These are phyloP conservation scores for Eulemur rufifrons DNA, from an alignment of 2,113 vertebrate genomes.

Conservation along the genomic window DNA sequence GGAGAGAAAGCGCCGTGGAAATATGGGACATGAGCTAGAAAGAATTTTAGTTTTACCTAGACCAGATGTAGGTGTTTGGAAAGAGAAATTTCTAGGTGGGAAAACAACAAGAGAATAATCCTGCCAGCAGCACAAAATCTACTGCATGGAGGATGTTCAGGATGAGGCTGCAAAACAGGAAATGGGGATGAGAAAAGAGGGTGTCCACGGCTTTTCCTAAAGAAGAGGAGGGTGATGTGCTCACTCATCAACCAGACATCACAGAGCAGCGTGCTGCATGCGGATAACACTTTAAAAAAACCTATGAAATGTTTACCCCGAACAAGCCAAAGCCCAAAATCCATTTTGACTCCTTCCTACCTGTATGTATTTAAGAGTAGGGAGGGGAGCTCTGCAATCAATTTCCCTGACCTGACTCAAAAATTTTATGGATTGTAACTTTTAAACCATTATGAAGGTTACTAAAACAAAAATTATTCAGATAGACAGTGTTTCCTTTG, in stretches of 20 bases:
- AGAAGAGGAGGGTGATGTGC: neutral
- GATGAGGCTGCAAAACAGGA: neutral
- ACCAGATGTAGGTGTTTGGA: neutral
- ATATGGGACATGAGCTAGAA: neutral
- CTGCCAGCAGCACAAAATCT: neutral
- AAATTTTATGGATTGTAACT: neutral
- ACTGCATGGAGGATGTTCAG: accelerated
- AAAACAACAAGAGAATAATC: neutral
- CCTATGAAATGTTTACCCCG: neutral
- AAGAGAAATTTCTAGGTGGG: neutral
- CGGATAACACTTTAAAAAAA: neutral
- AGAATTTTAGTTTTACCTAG: neutral
- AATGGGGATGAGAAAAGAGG: neutral
- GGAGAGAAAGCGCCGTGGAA: neutral
- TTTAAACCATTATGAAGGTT: neutral
- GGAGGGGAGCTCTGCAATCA: neutral
- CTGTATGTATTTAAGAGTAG: neutral
- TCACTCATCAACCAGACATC: accelerated
- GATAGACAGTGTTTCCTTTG: neutral
- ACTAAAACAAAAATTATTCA: neutral
- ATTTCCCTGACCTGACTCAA: neutral
- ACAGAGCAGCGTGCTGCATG: accelerated
- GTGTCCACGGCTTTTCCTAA: neutral
- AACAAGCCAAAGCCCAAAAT: neutral
- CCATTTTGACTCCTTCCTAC: neutral